Conservation (phyloP, 2,888 invertebrate genomes). For the Spodoptera picta region DNA sequence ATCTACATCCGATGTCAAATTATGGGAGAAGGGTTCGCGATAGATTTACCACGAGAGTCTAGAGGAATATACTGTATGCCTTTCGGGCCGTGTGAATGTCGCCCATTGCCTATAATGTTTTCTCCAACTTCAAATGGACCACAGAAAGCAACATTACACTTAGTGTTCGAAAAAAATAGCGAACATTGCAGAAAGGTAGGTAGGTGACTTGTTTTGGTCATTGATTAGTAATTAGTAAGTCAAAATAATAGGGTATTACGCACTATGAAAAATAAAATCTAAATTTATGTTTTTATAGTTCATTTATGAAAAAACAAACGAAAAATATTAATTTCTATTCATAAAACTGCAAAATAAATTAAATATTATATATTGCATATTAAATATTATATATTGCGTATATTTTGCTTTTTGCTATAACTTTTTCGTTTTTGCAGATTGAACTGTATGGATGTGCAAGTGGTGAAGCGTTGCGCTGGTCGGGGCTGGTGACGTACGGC, state of each 20-base stretch:
- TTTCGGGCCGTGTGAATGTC: conserved; percentile 75
- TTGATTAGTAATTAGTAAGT: too few species aligned
- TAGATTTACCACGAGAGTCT: conserved; percentile 75
- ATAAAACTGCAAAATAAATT: too few species aligned
- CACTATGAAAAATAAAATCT: too few species aligned
- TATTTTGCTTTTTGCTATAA: too few species aligned
- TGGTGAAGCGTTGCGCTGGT: conserved; percentile 74
- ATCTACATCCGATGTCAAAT: conserved; percentile 77
- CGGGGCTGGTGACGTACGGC: conserved; percentile 80
- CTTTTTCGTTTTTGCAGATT: conserved; percentile 59
- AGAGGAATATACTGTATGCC: conserved; percentile 72
- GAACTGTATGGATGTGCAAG: conserved; percentile 72
- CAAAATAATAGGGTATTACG: too few species aligned
- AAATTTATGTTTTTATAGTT: too few species aligned
- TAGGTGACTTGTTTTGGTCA: conserved; percentile 44
- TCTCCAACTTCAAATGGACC: conserved; percentile 69
- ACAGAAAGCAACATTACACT: conserved; percentile 69
- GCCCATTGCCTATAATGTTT: conserved; percentile 74
- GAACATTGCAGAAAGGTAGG: conserved; percentile 80
- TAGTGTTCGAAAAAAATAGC: conserved; percentile 76
- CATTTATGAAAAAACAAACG: too few species aligned
- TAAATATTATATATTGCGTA: too few species aligned
- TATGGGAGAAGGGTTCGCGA: conserved; percentile 78
- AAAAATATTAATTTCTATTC: too few species aligned
- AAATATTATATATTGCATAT: too few species aligned